Evolutionary conservation across 2,113 vertebrate genomes (phyloP), one percentile per base, ranked within the genome.

Genomic region (Pseudorectes ferrugineus): DNA sequence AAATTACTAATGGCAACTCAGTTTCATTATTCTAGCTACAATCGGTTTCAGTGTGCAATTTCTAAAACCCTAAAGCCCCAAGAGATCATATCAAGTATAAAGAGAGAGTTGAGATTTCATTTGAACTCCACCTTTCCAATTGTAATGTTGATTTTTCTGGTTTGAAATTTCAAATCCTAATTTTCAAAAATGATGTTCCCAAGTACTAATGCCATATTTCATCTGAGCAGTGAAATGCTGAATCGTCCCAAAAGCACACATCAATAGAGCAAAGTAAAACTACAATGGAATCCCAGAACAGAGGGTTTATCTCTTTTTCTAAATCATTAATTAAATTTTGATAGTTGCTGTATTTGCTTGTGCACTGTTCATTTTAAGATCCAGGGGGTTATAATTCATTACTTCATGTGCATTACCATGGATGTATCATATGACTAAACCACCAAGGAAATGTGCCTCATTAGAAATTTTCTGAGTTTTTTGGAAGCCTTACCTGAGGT

Each of bases 331-430:
- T 43, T 54, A 58, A 6, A 36, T 62, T n/a, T 48, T 58, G 4
- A 49, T 15, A 35, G 8, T 29, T 46, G 12, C 31, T 59, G 35
- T 31, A 24, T 52, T 89, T 55, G 4, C 9, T 57, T 66, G 18
- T 33, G 14, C 16, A 71, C 14, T 1, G 3, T 35, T 88, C 31
- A 18, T 36, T 31, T 48, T 63, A 63, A 40, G 14, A 65, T 51
- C 7, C 3, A 4, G 11, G n/a, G 2, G 0, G 5, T n/a, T 58
- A 46, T 45, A 28, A 46, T 3, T 10, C 10, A 25, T 52, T 75
- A 25, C 7, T 42, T 59, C 10, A 25, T 28, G 12, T 29, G 26
- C 13, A 31, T 52, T 74, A 51, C 18, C 21, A 13, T 55, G 33
- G 6, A 55, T 20, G 9, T 22, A 49, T 45, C 18, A 26, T 35